A percentile compares a stretch with the other conserved stretches of the same genome.
Evolutionary conservation across 1,140 invertebrate genomes (phyloP).

Genomic region (Chelonus insularis): DNA sequence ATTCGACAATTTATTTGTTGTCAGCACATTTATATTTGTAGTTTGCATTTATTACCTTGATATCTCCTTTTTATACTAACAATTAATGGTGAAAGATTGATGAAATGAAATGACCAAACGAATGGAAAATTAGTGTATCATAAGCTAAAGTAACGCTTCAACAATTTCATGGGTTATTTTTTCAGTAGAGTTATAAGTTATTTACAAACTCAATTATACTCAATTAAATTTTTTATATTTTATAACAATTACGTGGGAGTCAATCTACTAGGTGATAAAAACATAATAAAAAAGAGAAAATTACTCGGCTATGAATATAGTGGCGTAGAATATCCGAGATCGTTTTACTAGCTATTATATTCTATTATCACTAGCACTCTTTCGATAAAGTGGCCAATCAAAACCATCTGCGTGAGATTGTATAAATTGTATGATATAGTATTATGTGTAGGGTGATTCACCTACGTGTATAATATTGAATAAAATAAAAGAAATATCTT

Average conservation of each 20-base stretch:
- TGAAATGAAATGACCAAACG: too few relatives aligned
- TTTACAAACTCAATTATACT: neutral
- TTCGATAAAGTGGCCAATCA: constrained; percentile 31
- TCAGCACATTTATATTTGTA: too few relatives aligned
- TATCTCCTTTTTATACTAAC: too few relatives aligned
- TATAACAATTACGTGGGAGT: constrained; percentile 2
- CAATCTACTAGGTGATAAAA: neutral
- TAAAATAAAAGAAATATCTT: neutral
- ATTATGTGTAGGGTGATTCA: too few relatives aligned
- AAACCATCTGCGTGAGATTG: constrained; percentile 26
- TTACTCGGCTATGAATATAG: neutral
- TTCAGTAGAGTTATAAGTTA: too few relatives aligned
- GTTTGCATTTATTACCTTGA: too few relatives aligned
- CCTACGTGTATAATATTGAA: neutral
- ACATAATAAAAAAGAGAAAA: constrained; percentile 14
- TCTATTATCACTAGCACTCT: constrained; percentile 23
- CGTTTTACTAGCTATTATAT: constrained; percentile 23
- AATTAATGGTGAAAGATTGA: too few relatives aligned
- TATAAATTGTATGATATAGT: constrained; percentile 28
- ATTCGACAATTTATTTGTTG: too few relatives aligned
- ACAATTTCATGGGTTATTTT: too few relatives aligned
- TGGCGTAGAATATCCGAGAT: constrained; percentile 5
- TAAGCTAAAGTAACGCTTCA: too few relatives aligned
- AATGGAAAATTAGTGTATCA: too few relatives aligned
- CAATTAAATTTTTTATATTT: constrained; percentile 20